These are phyloP conservation scores for Scaptomyza montana DNA, from an alignment of 1,140 invertebrate species.

Conservation along the genomic window DNA sequence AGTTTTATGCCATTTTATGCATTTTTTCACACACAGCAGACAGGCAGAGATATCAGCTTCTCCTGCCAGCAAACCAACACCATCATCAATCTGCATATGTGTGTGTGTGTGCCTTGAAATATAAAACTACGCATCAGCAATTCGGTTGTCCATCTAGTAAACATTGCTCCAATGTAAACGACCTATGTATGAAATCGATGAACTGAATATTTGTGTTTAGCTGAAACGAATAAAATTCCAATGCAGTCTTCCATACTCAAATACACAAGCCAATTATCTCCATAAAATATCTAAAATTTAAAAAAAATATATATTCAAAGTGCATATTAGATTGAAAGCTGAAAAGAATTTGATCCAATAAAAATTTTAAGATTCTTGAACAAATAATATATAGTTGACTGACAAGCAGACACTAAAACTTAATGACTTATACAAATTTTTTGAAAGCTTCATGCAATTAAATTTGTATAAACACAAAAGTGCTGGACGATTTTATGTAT, in stretches of 20 bases:
- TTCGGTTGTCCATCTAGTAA: conserved; percentile 22
- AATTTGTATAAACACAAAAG: too few relatives aligned
- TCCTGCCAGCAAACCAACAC: conserved; percentile 3
- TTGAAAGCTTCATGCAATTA: too few relatives aligned
- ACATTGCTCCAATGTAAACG: conserved; percentile 33
- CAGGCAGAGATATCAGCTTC: conserved; percentile 26
- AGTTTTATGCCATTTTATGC: conserved; percentile 70
- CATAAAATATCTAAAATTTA: too few relatives aligned
- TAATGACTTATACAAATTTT: too few relatives aligned
- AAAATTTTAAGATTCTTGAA: too few relatives aligned
- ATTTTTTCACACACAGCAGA: conserved; percentile 42
- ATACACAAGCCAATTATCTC: not conserved
- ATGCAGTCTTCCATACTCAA: conserved; percentile 2
- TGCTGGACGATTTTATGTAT: too few relatives aligned
- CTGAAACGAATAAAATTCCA: conserved; percentile 4
- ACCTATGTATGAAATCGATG: conserved; percentile 24
- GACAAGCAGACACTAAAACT: too few relatives aligned
- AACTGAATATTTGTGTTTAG: conserved; percentile 27
- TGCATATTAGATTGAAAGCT: too few relatives aligned
- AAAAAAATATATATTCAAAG: too few relatives aligned
- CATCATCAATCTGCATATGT: conserved; percentile 26
- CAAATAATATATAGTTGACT: too few relatives aligned
- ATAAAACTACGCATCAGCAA: conserved; percentile 48
- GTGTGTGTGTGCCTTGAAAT: not conserved
- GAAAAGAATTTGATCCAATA: too few relatives aligned